phyloP scores from a whole-genome alignment of 2,888 invertebrate species.

The Dexiosoma caninum region DNA sequence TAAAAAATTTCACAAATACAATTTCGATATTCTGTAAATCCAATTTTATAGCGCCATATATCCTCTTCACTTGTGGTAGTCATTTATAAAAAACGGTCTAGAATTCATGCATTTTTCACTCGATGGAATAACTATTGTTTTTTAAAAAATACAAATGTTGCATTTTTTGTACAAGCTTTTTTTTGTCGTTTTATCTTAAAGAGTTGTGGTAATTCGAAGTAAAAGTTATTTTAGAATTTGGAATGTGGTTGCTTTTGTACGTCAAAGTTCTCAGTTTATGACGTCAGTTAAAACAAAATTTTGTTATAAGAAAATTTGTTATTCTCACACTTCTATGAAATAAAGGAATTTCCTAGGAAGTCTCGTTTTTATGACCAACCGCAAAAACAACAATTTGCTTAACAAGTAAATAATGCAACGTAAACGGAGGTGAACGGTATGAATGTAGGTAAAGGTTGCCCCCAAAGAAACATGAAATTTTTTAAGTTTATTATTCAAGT shows the following conservation, averaged over 20 bases:
- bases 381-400: constrained; percentile 7
- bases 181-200: not conserved
- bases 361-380: not conserved
- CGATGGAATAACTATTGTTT: too few relatives aligned
- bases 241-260: not conserved
- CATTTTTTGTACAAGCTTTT: too few relatives aligned
- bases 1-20: too few relatives aligned
- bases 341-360: not conserved
- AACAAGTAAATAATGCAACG: not conserved
- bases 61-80: too few relatives aligned
- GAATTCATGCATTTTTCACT: too few relatives aligned
- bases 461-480: too few relatives aligned
- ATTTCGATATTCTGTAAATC: too few relatives aligned
- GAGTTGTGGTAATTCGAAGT: not conserved
- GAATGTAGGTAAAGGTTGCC: not conserved
- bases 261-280: not conserved
- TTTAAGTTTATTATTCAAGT: too few relatives aligned
- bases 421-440: not conserved
- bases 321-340: not conserved
- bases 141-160: too few relatives aligned
- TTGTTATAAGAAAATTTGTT: not conserved
- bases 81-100: too few relatives aligned
- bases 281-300: constrained; percentile 4
- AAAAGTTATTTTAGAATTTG: not conserved
- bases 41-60: too few relatives aligned